phyloP scores from a whole-genome alignment of 2,113 vertebrate species.

The Cisticola juncidis region DNA sequence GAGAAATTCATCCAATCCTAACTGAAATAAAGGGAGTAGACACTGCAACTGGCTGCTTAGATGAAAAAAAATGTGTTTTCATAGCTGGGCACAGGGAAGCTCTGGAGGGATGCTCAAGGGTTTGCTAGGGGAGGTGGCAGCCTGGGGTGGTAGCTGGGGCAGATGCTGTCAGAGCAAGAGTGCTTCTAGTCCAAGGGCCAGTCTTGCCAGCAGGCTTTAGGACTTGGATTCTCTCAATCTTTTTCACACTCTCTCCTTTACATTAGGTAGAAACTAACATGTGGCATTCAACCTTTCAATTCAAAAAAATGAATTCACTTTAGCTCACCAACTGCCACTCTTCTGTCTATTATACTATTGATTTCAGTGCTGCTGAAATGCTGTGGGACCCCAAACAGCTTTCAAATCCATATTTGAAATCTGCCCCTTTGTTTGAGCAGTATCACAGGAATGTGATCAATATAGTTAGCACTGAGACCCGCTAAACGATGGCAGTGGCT shows the following conservation, averaged over 20 bases:
- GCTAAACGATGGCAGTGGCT: neutral
- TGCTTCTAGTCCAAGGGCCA: neutral
- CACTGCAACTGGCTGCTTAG: neutral
- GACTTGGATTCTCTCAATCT: neutral
- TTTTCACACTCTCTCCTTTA: neutral
- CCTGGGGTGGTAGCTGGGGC: fast-evolving
- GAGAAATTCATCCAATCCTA: neutral
- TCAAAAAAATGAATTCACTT: neutral
- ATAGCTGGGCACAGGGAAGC: neutral
- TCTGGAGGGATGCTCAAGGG: neutral
- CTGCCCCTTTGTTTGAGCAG: neutral
- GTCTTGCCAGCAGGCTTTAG: neutral
- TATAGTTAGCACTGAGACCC: neutral
- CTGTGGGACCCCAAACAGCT: neutral
- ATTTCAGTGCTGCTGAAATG: neutral
- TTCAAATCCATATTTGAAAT: conserved; percentile 12
- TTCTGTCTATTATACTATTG: neutral
- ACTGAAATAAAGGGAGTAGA: neutral
- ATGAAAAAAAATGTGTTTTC: neutral
- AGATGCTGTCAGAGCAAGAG: neutral
- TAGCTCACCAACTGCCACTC: neutral
- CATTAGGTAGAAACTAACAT: neutral
- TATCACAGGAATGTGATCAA: neutral
- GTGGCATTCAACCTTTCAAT: neutral
- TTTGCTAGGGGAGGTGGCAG: neutral